Conservation (phyloP, 1,140 invertebrate species). For the Scaptomyza montana region DNA sequence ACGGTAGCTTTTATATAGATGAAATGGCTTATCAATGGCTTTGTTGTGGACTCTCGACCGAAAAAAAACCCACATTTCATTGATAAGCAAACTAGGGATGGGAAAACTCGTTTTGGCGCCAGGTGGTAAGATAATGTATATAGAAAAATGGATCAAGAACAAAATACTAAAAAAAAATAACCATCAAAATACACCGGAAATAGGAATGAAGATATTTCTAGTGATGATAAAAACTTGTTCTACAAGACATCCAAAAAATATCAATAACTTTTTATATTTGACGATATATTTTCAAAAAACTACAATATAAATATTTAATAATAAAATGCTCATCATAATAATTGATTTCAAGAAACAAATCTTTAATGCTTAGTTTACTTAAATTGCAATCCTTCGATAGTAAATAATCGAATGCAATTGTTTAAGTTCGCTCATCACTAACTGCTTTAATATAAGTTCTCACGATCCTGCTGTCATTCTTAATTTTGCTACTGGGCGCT, state of each 20-base stretch:
- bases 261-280: too few species aligned
- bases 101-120: not conserved
- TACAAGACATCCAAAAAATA: too few species aligned
- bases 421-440: not conserved
- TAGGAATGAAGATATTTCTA: too few species aligned
- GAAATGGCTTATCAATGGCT: slow-evolving; percentile 21
- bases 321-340: too few species aligned
- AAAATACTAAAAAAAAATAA: too few species aligned
- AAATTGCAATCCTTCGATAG: not conserved
- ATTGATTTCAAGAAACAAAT: too few species aligned
- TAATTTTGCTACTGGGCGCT: slow-evolving; percentile 36
- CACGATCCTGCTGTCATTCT: slow-evolving; percentile 42
- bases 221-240: too few species aligned
- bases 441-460: not conserved
- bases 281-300: too few species aligned
- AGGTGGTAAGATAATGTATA: not conserved
- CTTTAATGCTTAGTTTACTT: too few species aligned
- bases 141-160: too few species aligned
- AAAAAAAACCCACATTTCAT: slow-evolving; percentile 1
- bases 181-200: too few species aligned
- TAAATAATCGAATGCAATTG: not conserved
- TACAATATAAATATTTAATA: too few species aligned
- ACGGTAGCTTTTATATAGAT: slow-evolving; percentile 9
- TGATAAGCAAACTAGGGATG: not conserved
- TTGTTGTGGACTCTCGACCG: not conserved